phyloP scores from a whole-genome alignment of 2,113 vertebrate species.

The Lepidothrix coronata region DNA sequence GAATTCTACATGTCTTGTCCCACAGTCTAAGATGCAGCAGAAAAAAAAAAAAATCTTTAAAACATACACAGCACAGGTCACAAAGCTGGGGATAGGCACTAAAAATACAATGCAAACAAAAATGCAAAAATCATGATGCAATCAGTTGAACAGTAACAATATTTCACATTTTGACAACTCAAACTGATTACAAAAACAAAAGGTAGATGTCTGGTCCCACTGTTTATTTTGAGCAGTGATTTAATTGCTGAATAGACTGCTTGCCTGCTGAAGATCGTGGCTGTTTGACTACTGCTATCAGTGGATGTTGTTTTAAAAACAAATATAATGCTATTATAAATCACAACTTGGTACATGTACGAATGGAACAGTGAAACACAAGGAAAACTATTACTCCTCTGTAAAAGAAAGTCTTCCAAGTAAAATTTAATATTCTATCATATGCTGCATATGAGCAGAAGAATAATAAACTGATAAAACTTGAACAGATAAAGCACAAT shows the following conservation, averaged over 20 bases:
- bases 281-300: not conserved
- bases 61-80: not conserved
- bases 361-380: not conserved
- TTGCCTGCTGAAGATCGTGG: not conserved
- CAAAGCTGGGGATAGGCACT: not conserved
- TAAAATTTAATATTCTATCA: not conserved
- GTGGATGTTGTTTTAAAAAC: not conserved
- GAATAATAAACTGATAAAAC: slow-evolving; percentile 27
- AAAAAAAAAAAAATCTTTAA: not conserved
- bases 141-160: not conserved
- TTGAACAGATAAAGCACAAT: slow-evolving; percentile 3
- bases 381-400: not conserved
- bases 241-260: not conserved
- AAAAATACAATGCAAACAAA: not conserved
- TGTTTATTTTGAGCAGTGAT: not conserved
- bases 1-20: not conserved
- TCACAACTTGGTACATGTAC: not conserved
- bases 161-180: not conserved
- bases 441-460: not conserved
- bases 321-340: not conserved
- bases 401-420: not conserved
- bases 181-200: not conserved
- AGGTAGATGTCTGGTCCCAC: not conserved
- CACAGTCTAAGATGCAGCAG: not conserved
- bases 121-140: not conserved